Percentiles rank a stretch among this genome's conserved stretches.
phyloP scores from a whole-genome alignment of 2,888 invertebrate genomes.

The Julus scanicus region DNA sequence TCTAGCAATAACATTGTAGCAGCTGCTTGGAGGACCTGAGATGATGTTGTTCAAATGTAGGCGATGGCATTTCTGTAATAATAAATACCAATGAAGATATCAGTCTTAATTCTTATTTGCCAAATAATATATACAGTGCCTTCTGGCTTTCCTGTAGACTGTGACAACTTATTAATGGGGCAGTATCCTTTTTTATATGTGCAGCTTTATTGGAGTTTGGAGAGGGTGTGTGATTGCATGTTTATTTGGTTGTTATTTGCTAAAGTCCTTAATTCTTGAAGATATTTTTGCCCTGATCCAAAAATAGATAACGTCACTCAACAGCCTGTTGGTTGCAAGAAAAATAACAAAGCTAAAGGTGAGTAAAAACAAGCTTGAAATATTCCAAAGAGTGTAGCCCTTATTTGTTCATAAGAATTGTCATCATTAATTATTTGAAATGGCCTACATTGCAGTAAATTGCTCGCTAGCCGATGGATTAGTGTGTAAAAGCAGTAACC shows the following conservation, averaged over 20 bases:
- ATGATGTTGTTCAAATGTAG: neutral
- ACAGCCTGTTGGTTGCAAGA: constrained; percentile 82
- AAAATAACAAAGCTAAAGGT: constrained; percentile 85
- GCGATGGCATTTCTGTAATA: neutral
- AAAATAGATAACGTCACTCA: constrained; percentile 88
- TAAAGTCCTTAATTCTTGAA: constrained; percentile 34
- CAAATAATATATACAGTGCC: constrained; percentile 11
- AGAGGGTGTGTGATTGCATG: neutral
- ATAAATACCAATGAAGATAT: constrained; percentile 8
- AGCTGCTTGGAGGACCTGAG: neutral
- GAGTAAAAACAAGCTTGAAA: constrained; percentile 59
- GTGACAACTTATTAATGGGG: constrained; percentile 74
- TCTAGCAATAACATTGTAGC: neutral
- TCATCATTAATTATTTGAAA: neutral
- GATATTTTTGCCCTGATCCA: constrained; percentile 65
- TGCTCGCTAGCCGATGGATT: constrained; percentile 87
- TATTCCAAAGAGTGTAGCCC: neutral
- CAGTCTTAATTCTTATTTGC: neutral
- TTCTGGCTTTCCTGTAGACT: constrained; percentile 64
- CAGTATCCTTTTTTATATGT: constrained; percentile 60
- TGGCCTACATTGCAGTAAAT: constrained; percentile 72
- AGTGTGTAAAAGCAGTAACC: constrained; percentile 81
- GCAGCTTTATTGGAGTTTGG: neutral
- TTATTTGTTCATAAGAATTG: no score
- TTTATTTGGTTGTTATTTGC: neutral